phyloP scores from a whole-genome alignment of 2,888 invertebrate genomes.

The Drosophila multiciliata region DNA sequence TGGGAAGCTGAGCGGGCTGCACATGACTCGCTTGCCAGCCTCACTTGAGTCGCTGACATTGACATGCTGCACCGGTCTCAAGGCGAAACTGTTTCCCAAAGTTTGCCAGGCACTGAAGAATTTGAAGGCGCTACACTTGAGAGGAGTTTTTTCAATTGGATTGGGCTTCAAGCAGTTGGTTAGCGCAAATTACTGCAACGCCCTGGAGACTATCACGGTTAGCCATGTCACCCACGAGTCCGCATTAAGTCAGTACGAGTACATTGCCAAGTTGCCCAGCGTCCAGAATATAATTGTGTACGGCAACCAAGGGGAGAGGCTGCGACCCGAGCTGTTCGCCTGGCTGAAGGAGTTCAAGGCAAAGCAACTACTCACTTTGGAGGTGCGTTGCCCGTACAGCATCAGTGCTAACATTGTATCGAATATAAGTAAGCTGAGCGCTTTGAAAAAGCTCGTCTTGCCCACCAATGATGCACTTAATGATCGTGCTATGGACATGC shows the following conservation, averaged over 20 bases:
- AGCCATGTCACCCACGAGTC: conserved; percentile 5
- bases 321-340: conserved; percentile 22
- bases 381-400: conserved; percentile 7
- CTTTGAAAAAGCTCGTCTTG: conserved; percentile 28
- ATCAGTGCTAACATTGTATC: conserved; percentile 7
- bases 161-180: background rate
- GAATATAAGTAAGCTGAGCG: conserved; percentile 29
- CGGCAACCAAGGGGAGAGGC: background rate
- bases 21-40: conserved; percentile 18
- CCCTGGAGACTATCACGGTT: conserved; percentile 39
- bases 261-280: conserved; percentile 50
- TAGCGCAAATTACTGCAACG: background rate
- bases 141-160: background rate
- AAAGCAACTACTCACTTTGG: conserved; percentile 35
- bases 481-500: conserved; percentile 4
- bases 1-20: conserved; percentile 15
- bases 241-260: conserved; percentile 12
- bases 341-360: conserved; percentile 34
- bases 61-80: conserved; percentile 11
- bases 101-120: conserved; percentile 5
- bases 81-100: background rate
- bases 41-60: conserved; percentile 36
- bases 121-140: conserved; percentile 36
- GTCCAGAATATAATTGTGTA: conserved; percentile 42
- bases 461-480: conserved; percentile 11